Percentiles rank a stretch among this genome's conserved stretches.
phyloP scores from a whole-genome alignment of 2,888 invertebrate genomes.

The Sarcophaga caerulescens region DNA sequence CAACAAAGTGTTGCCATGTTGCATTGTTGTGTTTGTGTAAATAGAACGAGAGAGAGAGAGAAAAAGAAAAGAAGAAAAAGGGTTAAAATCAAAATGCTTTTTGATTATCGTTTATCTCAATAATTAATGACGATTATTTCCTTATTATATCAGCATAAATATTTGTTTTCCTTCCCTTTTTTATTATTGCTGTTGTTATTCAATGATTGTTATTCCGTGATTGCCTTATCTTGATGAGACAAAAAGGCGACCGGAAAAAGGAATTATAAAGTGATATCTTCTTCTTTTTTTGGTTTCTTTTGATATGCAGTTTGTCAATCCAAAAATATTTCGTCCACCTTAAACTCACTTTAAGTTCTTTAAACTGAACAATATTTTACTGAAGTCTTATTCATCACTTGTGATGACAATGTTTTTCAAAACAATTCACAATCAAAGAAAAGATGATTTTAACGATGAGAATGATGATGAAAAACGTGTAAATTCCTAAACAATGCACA shows the following conservation, averaged over 20 bases:
- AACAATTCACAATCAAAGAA: slow-evolving; percentile 27
- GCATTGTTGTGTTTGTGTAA: neutral
- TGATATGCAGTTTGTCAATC: too few species aligned
- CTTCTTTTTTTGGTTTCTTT: too few species aligned
- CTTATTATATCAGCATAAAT: neutral
- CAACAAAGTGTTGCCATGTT: slow-evolving; percentile 23
- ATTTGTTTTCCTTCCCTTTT: neutral
- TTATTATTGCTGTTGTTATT: neutral
- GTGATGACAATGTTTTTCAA: slow-evolving; percentile 30
- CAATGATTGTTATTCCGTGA: too few species aligned
- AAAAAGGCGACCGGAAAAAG: too few species aligned
- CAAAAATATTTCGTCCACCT: too few species aligned
- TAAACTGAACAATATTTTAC: slow-evolving; percentile 43
- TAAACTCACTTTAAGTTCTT: too few species aligned
- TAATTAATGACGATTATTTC: neutral
- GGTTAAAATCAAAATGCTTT: slow-evolving; percentile 18
- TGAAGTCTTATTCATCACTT: slow-evolving; percentile 57
- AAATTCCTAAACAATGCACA: slow-evolving; percentile 66
- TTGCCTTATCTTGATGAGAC: too few species aligned
- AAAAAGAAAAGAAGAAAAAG: neutral
- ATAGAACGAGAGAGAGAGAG: neutral
- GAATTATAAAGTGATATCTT: too few species aligned
- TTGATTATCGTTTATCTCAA: neutral
- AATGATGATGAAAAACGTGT: slow-evolving; percentile 66
- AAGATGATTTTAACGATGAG: neutral